These are phyloP conservation scores for Cheiracanthium punctorium DNA, from an alignment of 2,888 invertebrate genomes.

Conservation along the genomic window DNA sequence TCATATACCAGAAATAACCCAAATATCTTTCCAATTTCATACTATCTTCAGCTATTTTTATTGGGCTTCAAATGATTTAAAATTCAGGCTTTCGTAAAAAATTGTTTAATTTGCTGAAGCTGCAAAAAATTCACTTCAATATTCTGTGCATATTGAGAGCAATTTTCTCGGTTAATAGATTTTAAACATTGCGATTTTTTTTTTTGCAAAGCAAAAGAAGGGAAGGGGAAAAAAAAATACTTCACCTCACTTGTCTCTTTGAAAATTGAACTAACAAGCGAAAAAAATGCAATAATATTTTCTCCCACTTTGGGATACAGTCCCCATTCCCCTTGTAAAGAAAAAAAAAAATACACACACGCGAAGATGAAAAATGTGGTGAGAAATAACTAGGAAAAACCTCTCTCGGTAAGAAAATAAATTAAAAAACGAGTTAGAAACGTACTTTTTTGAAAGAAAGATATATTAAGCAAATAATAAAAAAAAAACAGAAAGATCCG, in stretches of 20 bases:
- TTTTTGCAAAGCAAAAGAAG: too few relatives aligned
- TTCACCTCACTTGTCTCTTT: too few relatives aligned
- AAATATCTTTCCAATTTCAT: too few relatives aligned
- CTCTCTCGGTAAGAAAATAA: constrained; percentile 14
- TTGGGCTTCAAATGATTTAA: too few relatives aligned
- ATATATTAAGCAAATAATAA: constrained; percentile 51
- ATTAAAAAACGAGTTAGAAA: constrained; percentile 8
- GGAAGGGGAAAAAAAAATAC: too few relatives aligned
- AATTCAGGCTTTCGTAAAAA: too few relatives aligned
- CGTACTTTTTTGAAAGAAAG: constrained; percentile 29
- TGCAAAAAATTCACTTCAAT: too few relatives aligned
- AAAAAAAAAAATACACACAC: constrained; percentile 19
- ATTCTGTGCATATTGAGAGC: background rate
- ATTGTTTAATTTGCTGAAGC: too few relatives aligned
- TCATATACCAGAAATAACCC: too few relatives aligned
- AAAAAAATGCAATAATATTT: too few relatives aligned
- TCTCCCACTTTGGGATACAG: background rate
- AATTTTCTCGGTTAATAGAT: background rate
- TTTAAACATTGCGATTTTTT: too few relatives aligned
- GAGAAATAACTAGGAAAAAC: constrained; percentile 38
- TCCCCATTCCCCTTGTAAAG: background rate
- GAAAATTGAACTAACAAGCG: constrained; percentile 13
- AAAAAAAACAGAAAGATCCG: constrained; percentile 18
- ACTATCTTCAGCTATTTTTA: too few relatives aligned
- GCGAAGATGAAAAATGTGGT: background rate